phyloP scores from a whole-genome alignment of 2,113 vertebrate species.

The Mobula birostris region DNA sequence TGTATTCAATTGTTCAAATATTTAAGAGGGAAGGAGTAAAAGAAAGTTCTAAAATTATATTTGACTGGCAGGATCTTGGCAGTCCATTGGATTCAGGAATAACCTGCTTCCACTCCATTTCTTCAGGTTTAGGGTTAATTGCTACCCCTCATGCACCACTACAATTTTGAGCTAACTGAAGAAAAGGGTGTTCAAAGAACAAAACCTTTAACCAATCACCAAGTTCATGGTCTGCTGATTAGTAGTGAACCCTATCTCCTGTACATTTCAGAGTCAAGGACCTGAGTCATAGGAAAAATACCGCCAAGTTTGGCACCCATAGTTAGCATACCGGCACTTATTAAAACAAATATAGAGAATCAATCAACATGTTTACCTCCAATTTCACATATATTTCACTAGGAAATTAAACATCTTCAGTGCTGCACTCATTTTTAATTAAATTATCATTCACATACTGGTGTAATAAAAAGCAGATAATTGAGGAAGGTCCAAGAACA shows the following conservation, averaged over 20 bases:
- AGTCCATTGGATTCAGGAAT: too few species aligned
- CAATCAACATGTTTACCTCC: not conserved
- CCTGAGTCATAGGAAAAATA: too few species aligned
- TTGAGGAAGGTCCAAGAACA: not conserved
- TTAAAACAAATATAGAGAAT: not conserved
- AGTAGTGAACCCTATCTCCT: too few species aligned
- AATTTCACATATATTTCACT: not conserved
- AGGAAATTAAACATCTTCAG: not conserved
- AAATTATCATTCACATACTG: not conserved
- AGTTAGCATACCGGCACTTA: not conserved
- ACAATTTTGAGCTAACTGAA: too few species aligned
- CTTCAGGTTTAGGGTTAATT: too few species aligned
- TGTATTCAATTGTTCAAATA: not conserved
- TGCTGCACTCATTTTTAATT: not conserved
- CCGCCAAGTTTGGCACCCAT: not conserved
- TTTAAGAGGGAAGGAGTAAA: not conserved
- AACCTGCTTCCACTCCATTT: too few species aligned
- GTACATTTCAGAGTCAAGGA: too few species aligned
- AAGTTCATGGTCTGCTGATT: too few species aligned
- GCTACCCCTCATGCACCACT: too few species aligned
- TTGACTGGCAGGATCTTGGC: not conserved
- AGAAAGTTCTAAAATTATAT: not conserved
- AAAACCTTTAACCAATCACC: too few species aligned
- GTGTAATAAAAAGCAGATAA: not conserved
- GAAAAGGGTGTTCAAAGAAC: too few species aligned